A percentile compares a stretch with the other conserved stretches of the same genome.
Conservation (phyloP, 2,113 vertebrate species). For the Rhodinocichla rosea region DNA sequence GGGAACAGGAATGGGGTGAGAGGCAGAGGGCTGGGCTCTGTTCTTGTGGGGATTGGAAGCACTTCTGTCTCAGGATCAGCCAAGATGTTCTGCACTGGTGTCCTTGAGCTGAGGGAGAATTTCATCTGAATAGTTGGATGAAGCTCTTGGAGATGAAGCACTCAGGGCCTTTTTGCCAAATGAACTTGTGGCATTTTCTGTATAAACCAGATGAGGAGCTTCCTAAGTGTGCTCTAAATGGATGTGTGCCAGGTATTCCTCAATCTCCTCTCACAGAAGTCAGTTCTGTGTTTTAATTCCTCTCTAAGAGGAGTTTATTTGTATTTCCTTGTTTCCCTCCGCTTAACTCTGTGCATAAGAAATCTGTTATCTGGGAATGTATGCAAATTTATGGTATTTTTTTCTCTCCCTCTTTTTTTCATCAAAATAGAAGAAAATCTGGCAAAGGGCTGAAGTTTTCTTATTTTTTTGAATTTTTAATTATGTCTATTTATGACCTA, state of each 20-base stretch:
- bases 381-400: not conserved
- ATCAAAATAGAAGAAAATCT: not conserved
- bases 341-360: not conserved
- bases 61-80: not conserved
- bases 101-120: not conserved
- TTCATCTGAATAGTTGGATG: not conserved
- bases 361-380: fast-evolving
- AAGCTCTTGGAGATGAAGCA: not conserved
- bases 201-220: not conserved
- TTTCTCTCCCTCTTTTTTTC: not conserved
- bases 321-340: no score
- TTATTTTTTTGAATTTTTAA: not conserved
- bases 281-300: not conserved
- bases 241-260: not conserved
- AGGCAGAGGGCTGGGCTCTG: not conserved
- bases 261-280: not conserved
- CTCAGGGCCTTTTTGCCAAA: not conserved
- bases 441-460: not conserved
- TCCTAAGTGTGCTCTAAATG: not conserved
- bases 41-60: no score
- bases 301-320: not conserved
- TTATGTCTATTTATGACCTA: not conserved
- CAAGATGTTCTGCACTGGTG: fast-evolving
- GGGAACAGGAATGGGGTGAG: not conserved
- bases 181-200: fast-evolving